These are phyloP conservation scores for Gobio gobio DNA, from an alignment of 2,113 vertebrate genomes.

Conservation along the genomic window DNA sequence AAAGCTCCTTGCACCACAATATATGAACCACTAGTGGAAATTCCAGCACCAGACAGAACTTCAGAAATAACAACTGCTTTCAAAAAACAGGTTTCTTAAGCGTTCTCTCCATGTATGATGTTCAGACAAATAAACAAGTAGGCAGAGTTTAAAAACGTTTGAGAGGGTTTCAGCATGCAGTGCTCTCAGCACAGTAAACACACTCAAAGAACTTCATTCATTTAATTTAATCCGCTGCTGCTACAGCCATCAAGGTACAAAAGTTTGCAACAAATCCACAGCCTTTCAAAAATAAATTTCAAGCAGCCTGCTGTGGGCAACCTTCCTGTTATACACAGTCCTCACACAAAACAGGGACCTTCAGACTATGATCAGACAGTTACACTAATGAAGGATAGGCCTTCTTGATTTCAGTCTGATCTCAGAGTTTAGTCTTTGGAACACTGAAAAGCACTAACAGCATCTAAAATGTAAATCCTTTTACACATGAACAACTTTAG, in stretches of 20 bases:
- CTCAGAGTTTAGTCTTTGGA: neutral
- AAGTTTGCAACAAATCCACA: neutral
- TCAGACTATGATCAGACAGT: no score
- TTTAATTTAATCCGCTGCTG: neutral
- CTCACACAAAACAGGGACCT: no score
- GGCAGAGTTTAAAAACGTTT: neutral
- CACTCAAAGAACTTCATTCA: neutral
- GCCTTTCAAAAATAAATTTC: neutral
- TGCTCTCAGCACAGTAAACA: neutral
- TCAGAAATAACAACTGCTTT: neutral
- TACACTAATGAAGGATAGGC: neutral
- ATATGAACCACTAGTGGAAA: neutral
- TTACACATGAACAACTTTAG: no score
- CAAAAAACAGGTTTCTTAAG: slow-evolving; percentile 8
- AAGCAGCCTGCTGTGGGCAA: neutral
- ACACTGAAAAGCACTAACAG: neutral
- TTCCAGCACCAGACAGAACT: neutral
- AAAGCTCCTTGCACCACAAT: neutral
- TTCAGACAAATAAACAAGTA: neutral
- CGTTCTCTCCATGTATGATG: neutral
- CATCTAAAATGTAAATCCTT: neutral
- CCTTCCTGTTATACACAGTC: neutral
- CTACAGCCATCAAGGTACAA: neutral
- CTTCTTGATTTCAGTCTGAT: neutral
- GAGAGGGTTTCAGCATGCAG: neutral